Evolutionary conservation across 2,113 vertebrate genomes (phyloP), one percentile per base, ranked within the genome.

Genomic region (Pseudopodoces humilis): DNA sequence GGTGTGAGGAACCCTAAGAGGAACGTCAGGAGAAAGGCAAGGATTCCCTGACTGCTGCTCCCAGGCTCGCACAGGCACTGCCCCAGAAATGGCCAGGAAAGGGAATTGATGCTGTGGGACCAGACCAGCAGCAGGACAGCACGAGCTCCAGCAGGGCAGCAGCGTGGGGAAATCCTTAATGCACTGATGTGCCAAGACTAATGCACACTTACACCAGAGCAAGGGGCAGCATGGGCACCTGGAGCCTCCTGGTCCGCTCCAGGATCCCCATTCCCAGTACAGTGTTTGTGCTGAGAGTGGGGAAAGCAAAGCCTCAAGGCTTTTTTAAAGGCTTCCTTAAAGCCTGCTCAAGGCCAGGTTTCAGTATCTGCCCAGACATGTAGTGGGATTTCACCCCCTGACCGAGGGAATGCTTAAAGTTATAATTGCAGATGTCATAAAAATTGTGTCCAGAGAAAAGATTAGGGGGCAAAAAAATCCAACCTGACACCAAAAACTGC

Each of bases 71-170:
- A 8, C 49, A 39, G 58, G 55, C 15, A 10, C 17, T 72, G 88
- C 17, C 67, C 60, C 56, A 24, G 59, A 19, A 6, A 9, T 2
- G 39, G 37, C 4, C 13, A 44, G 72, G 33, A 14, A 33, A 35
- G 18, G 17, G 9, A 37, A 28, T 7, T 39, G 1, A 0, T 5
- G 52, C 90, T 63, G 47, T 15, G 15, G 1, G 23, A 10, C 4
- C 35, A 4, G 1, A 56, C 2, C 62, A 5, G 3, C 11, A 35
- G 35, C 11, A 35, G 35, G 25, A 17, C 49, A 30, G 49, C 28
- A 2, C 1, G 3, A 18, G 82, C 18, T 4, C 50, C 18, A 15
- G 20, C 62, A 37, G 17, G 65, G 63, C 4, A 53, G 37, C 13
- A 13, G 4, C 3, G 0, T 0, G 7, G 62, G 49, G 55, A 62